Conservation (phyloP, 2,888 invertebrate species). For the Mesorhabditis belari region DNA sequence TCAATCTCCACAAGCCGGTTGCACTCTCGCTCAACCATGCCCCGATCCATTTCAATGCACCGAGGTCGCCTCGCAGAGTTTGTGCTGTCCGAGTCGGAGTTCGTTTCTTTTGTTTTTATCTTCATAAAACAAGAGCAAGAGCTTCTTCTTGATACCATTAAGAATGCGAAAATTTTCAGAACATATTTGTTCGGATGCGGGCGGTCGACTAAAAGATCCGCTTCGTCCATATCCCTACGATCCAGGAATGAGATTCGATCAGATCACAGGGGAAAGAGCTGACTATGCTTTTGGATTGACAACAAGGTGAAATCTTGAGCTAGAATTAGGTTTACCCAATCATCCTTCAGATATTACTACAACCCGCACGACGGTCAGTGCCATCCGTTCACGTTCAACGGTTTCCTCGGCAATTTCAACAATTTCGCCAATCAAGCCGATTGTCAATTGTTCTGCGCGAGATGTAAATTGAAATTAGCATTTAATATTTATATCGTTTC, state of each 20-base stretch:
- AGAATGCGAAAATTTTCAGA: slow-evolving; percentile 11
- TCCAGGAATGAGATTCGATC: slow-evolving; percentile 29
- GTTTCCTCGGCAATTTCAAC: slow-evolving; percentile 37
- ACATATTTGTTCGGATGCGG: slow-evolving; percentile 26
- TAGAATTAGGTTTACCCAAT: not conserved
- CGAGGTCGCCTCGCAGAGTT: slow-evolving; percentile 28
- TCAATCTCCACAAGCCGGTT: slow-evolving; percentile 21
- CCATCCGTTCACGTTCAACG: slow-evolving; percentile 34
- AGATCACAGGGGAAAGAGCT: slow-evolving; percentile 27
- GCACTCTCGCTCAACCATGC: slow-evolving; percentile 28
- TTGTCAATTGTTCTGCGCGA: slow-evolving; percentile 36
- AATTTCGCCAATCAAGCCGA: slow-evolving; percentile 36
- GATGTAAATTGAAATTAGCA: slow-evolving; percentile 4
- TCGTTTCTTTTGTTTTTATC: no score
- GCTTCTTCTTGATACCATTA: not conserved
- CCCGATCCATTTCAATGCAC: slow-evolving; percentile 29
- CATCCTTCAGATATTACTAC: slow-evolving; percentile 25
- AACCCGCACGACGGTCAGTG: slow-evolving; percentile 35
- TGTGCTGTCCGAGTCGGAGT: slow-evolving; percentile 35
- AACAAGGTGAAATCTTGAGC: slow-evolving; percentile 9
- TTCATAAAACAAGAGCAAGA: no score
- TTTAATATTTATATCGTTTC: not conserved
- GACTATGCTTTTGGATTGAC: slow-evolving; percentile 28
- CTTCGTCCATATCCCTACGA: slow-evolving; percentile 19
- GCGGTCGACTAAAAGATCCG: slow-evolving; percentile 20